Evolutionary conservation across 2,888 invertebrate species (phyloP), one percentile per base, ranked within the genome.

Genomic region (Lithophane leautieri): DNA sequence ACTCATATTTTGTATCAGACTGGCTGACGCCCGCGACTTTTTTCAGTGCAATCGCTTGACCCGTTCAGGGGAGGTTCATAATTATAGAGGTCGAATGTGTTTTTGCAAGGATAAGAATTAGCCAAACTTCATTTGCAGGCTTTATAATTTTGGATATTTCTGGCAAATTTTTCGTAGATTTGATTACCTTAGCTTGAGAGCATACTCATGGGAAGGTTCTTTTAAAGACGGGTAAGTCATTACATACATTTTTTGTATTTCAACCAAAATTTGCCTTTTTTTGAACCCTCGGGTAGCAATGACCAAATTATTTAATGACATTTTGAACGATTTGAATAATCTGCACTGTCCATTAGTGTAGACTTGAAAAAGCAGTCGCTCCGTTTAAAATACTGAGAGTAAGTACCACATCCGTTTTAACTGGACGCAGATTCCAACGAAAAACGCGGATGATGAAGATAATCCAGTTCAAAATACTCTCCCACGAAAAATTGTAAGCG

Each of bases 391-490:
- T 25, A 69, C 68, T 19, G 25, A 40, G 25, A 19, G 34, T 34
- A 34, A 2, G 34, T 34, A 34, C 69, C 40, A 70, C 25, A 70
- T 54, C 71, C 8, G 11, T 19, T 40, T 50, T 19, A 1, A 54
- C n/a, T n/a, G 16, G 52, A 52, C 16, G 22, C 34, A 67, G 54
- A 67, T 7, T 50, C 16, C 40, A 28, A 71, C 16, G 9, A 42
- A n/a, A 47, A 67, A 11, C 0, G 2, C 28, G 1, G 4, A 42
- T 25, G 16, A 25, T 19, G 16, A n/a, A 22, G 42, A 42, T 34
- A 44, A 75, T 28, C n/a, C 42, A 16, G 14, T 40, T 25, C 22
- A 78, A 78, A 79, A 70, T 47, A 28, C n/a, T 67, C 62, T 40
- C 58, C 22, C 7, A 19, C 22, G 34, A 44, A 74, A 81, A 56